Evolutionary conservation across 2,113 vertebrate species (phyloP).

Genomic region (Corydoras maculifer): DNA sequence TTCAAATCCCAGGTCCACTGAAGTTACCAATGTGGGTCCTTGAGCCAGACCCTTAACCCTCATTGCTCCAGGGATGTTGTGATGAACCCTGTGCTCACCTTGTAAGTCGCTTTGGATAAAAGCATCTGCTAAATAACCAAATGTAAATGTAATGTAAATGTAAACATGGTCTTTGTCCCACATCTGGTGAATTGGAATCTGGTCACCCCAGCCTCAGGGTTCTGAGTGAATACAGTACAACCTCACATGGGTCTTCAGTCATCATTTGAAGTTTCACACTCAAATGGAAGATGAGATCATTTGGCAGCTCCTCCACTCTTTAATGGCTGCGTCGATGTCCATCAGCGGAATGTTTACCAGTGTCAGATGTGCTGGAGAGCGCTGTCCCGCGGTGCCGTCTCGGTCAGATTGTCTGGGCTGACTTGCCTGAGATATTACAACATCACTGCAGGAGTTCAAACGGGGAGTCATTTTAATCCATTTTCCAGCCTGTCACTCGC

Average conservation of each 20-base stretch:
- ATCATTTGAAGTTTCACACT: slow-evolving; percentile 9
- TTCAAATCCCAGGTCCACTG: too few relatives aligned
- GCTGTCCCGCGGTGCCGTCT: not conserved
- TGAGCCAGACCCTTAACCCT: too few relatives aligned
- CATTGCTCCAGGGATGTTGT: too few relatives aligned
- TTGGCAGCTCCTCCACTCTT: not conserved
- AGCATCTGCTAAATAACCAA: too few relatives aligned
- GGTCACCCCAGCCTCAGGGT: not conserved
- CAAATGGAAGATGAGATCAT: slow-evolving; percentile 14
- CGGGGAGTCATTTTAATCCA: slow-evolving; percentile 23
- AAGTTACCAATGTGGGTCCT: too few relatives aligned
- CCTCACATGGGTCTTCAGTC: not conserved
- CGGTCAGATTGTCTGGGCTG: slow-evolving; percentile 3
- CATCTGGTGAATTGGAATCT: slow-evolving; percentile 1
- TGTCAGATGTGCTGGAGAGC: slow-evolving; percentile 2
- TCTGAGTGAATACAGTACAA: slow-evolving; percentile 2
- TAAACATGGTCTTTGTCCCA: slow-evolving; percentile 12
- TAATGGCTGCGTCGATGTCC: not conserved
- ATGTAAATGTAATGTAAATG: too few relatives aligned
- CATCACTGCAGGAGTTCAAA: slow-evolving; percentile 17
- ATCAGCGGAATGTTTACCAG: slow-evolving; percentile 22
- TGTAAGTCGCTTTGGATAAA: too few relatives aligned
- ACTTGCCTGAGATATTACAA: slow-evolving; percentile 26
- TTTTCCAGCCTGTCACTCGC: slow-evolving; percentile 12
- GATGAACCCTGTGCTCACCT: too few relatives aligned